These are phyloP conservation scores for Apocrypta bakeri DNA, from an alignment of 1,140 invertebrate genomes.

Conservation along the genomic window DNA sequence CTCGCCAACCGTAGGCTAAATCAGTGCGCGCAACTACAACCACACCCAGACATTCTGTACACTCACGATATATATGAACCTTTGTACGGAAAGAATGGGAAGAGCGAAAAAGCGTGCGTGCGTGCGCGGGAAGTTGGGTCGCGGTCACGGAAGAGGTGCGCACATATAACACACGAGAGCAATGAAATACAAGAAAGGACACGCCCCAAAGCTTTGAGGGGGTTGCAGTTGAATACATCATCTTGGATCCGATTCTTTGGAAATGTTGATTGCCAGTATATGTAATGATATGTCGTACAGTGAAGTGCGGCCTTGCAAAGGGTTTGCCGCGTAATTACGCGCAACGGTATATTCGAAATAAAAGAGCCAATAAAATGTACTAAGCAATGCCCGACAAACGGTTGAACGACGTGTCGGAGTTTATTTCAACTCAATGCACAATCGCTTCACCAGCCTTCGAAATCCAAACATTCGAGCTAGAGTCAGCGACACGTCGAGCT, in stretches of 20 bases:
- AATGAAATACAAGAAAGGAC: conserved; percentile 40
- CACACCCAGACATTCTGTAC: conserved; percentile 55
- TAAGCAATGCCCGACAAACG: too few relatives aligned
- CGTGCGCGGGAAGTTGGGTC: neutral
- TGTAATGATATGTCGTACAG: too few relatives aligned
- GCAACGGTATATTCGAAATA: too few relatives aligned
- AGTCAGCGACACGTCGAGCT: too few relatives aligned
- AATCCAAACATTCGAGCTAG: neutral
- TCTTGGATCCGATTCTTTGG: neutral
- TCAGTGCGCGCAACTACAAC: conserved; percentile 57
- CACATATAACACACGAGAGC: neutral
- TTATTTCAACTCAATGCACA: too few relatives aligned
- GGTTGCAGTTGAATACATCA: neutral
- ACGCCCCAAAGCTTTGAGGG: conserved; percentile 14
- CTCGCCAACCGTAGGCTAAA: conserved; percentile 65
- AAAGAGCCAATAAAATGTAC: too few relatives aligned
- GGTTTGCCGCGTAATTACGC: too few relatives aligned
- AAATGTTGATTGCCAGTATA: neutral
- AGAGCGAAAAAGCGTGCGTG: neutral
- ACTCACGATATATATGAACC: neutral
- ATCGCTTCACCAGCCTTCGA: neutral
- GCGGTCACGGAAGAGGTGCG: neutral
- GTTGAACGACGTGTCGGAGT: too few relatives aligned
- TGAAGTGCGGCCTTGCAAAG: too few relatives aligned
- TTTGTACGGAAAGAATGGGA: neutral